A percentile compares a stretch with the other conserved stretches of the same genome.
Conservation (phyloP, 2,888 invertebrate species). For the Drosophila eohydei region DNA sequence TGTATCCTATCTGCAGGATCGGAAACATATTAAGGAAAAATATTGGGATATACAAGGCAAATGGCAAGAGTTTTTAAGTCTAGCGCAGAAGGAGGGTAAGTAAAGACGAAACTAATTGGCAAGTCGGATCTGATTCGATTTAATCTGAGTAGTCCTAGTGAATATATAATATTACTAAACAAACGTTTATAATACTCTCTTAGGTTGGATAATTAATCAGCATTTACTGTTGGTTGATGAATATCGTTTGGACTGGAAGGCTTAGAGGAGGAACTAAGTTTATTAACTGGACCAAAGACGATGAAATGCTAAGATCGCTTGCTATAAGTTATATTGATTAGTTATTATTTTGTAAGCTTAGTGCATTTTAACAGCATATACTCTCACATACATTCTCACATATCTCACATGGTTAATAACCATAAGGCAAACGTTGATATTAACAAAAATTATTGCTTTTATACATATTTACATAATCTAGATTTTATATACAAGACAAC, state of each 20-base stretch:
- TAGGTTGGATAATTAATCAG: constrained; percentile 88
- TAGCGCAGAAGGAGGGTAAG: constrained; percentile 84
- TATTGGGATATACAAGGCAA: constrained; percentile 86
- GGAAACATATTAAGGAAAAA: constrained; percentile 85
- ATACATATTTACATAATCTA: constrained; percentile 50
- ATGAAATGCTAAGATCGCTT: constrained; percentile 41
- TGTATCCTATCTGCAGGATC: constrained; percentile 84
- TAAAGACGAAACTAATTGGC: not conserved
- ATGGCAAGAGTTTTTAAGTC: constrained; percentile 85
- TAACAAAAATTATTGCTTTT: constrained; percentile 53
- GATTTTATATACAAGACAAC: constrained; percentile 44
- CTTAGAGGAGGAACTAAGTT: constrained; percentile 59
- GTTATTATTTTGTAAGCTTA: constrained; percentile 24
- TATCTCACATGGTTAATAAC: constrained; percentile 65
- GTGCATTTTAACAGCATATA: constrained; percentile 23
- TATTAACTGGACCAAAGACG: constrained; percentile 39
- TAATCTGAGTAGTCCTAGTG: too few species aligned
- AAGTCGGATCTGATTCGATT: not conserved
- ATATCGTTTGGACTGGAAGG: constrained; percentile 86
- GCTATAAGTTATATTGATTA: constrained; percentile 36
- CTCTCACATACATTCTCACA: constrained; percentile 49
- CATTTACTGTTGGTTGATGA: constrained; percentile 87
- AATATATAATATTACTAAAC: not conserved
- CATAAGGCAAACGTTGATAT: constrained; percentile 62
- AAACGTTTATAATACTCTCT: not conserved